phyloP scores from a whole-genome alignment of 2,888 invertebrate species.

The Andrena chrysosceles region DNA sequence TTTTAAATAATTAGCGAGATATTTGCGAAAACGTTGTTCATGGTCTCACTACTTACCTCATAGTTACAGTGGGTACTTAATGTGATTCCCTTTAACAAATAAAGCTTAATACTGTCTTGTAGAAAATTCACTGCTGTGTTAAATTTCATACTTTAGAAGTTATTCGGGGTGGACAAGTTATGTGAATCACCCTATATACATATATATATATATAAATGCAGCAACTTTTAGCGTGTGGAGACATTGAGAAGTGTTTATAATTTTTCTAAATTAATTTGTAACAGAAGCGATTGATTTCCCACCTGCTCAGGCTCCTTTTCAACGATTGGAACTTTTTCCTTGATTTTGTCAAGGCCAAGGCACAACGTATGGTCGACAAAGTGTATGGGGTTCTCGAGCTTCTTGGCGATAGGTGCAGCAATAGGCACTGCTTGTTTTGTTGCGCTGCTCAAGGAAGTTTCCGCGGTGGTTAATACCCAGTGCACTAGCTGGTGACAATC shows the following conservation, averaged over 20 bases:
- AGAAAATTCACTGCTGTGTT: too few relatives aligned
- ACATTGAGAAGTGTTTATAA: not conserved
- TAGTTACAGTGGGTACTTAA: too few relatives aligned
- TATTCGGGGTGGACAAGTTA: too few relatives aligned
- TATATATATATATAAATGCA: too few relatives aligned
- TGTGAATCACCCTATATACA: too few relatives aligned
- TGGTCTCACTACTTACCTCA: too few relatives aligned
- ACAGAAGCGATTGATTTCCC: conserved; percentile 37
- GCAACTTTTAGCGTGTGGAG: not conserved
- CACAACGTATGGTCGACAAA: conserved; percentile 89
- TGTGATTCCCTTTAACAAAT: too few relatives aligned
- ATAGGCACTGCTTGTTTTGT: conserved; percentile 86
- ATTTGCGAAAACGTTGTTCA: too few relatives aligned
- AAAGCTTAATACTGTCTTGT: too few relatives aligned
- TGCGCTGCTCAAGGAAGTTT: conserved; percentile 85
- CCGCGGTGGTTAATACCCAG: conserved; percentile 88
- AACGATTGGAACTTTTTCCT: conserved; percentile 89
- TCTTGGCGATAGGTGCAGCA: conserved; percentile 87
- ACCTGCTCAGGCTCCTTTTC: conserved; percentile 87
- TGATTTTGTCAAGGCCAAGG: conserved; percentile 88
- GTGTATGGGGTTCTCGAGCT: conserved; percentile 86
- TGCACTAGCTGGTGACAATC: conserved; percentile 85
- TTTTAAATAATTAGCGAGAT: too few relatives aligned
- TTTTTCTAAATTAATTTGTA: not conserved
- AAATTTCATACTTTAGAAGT: too few relatives aligned